phyloP scores from a whole-genome alignment of 2,113 vertebrate species.

The Ceyx margarethae region DNA sequence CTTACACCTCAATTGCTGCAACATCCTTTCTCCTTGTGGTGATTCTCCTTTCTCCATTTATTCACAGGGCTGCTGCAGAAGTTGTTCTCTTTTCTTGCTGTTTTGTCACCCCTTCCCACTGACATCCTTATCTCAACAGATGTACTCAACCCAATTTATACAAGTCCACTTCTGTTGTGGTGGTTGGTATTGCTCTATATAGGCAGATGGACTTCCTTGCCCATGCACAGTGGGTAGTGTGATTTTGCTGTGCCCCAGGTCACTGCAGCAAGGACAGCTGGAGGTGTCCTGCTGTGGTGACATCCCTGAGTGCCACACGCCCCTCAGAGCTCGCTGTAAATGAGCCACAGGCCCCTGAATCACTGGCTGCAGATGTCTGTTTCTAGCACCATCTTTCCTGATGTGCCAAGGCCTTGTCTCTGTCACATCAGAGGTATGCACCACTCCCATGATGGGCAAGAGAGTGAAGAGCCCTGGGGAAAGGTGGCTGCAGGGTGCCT shows the following conservation, averaged over 20 bases:
- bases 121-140: not conserved
- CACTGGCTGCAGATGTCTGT: not conserved
- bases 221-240: accelerated
- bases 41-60: not conserved
- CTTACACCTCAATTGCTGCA: not conserved
- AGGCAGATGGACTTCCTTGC: not conserved
- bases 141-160: not conserved
- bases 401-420: not conserved
- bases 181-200: not conserved
- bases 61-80: not conserved
- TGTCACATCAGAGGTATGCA: not conserved
- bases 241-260: not conserved
- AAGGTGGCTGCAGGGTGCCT: not conserved
- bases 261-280: accelerated
- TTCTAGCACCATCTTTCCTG: not conserved
- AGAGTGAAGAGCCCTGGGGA: not conserved
- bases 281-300: not conserved
- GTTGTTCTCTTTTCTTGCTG: not conserved
- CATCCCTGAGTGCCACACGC: accelerated
- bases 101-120: not conserved
- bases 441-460: not conserved
- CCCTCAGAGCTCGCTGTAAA: not conserved
- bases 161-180: not conserved
- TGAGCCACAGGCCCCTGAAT: not conserved
- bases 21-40: not conserved